Evolutionary conservation across 1,140 invertebrate genomes (phyloP), one percentile per base, ranked within the genome.

Genomic region (Ctenoplectra terminalis): DNA sequence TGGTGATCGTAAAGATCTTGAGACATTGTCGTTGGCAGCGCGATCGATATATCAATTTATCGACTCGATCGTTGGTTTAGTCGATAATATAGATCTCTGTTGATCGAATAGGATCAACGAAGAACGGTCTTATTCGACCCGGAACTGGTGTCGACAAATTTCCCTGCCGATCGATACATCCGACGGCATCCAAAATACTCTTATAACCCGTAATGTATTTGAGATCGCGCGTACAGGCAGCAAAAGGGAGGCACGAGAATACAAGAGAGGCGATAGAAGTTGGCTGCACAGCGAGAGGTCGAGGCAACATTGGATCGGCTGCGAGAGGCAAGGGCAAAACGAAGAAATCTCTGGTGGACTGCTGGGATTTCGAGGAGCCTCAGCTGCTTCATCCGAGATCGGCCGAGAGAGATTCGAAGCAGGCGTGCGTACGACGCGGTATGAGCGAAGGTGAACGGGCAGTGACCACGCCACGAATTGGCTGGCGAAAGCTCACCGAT

Each of bases 151-250:
- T 66, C 34, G 15, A 66, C 40, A 11, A 23, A 52, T 66, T 67
- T 43, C 52, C 76, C 87, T 84, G 88, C 88, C 88, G 88, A 82
- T 89, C 81, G 83, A 81, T 58, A 86, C 64, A 71, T 84, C 72
- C 89, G 88, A 88, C 87, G 90, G 88, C 89, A 89, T 63, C 66
- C 82, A 85, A 87, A 80, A 84, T 84, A 90, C 84, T 66, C 73
- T 84, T 83, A 87, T 83, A 90, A 90, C 92, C 92, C 92, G 93
- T 94, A 92, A 94, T 94, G 93, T 93, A 93, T 94, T 93, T 92
- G 91, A 91, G 93, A 90, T 90, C 90, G 84, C 84, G 81, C 80
- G 84, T 72, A 72, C 75, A 79, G 72, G 75, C 82, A 90, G 81
- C 71, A 89, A 90, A 90, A 91, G 92, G 91, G 90, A 91, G 93